Percentiles rank a stretch among this genome's conserved stretches.
Conservation (phyloP, 2,888 invertebrate genomes). For the Lumbricus terrestris region DNA sequence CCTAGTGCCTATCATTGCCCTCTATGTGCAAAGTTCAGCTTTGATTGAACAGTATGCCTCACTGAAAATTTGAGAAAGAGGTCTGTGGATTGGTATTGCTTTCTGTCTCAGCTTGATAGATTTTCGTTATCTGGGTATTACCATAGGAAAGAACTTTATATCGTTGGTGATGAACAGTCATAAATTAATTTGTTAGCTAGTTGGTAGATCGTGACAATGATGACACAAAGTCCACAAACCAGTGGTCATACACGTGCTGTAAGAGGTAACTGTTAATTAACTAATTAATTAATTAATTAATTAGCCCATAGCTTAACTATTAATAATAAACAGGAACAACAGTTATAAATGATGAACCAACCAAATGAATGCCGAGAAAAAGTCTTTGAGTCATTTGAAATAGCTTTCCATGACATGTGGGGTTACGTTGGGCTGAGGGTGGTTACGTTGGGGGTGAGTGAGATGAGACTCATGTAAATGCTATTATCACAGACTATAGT, state of each 20-base stretch:
- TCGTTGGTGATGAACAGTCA: background rate
- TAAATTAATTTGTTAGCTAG: background rate
- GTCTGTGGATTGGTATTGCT: too few species aligned
- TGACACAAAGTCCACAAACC: background rate
- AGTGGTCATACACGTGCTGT: background rate
- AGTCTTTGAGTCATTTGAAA: background rate
- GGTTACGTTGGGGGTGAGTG: too few species aligned
- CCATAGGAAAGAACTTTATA: background rate
- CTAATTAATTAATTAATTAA: too few species aligned
- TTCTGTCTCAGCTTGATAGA: too few species aligned
- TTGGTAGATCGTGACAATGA: background rate
- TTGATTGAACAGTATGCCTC: too few species aligned
- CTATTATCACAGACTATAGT: background rate
- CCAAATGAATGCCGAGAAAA: background rate
- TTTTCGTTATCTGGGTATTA: background rate
- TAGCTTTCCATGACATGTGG: background rate
- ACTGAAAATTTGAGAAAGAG: too few species aligned
- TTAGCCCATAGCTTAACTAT: background rate
- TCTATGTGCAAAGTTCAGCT: too few species aligned
- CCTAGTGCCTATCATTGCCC: too few species aligned
- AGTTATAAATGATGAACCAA: background rate
- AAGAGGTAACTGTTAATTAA: background rate
- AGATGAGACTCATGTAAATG: background rate
- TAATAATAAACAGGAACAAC: background rate
- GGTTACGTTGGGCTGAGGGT: background rate